phyloP scores from a whole-genome alignment of 2,797 vertebrate species.

The Sebastes nivosus region DNA sequence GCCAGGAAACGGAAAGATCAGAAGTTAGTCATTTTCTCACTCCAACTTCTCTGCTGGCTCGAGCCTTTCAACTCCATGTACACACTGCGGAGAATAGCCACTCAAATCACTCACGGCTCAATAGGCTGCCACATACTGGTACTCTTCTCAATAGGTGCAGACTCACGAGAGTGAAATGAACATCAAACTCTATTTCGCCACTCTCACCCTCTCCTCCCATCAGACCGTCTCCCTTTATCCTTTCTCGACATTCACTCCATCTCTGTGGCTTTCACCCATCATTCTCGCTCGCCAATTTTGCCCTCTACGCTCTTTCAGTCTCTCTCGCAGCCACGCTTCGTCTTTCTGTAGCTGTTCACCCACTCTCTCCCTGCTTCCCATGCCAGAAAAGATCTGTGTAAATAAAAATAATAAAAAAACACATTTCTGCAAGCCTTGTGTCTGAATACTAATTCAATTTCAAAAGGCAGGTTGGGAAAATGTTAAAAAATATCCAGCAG shows the following conservation, averaged over 20 bases:
- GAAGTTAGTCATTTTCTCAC: slow-evolving; percentile 62
- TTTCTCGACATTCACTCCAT: slow-evolving; percentile 58
- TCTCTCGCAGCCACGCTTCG: slow-evolving; percentile 30
- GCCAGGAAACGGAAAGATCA: slow-evolving; percentile 53
- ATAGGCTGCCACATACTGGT: slow-evolving; percentile 60
- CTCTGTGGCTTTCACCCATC: slow-evolving; percentile 61
- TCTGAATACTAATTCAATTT: slow-evolving; percentile 34
- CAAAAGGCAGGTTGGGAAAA: slow-evolving; percentile 6
- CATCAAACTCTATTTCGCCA: slow-evolving; percentile 68
- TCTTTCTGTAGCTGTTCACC: slow-evolving; percentile 35
- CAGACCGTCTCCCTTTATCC: slow-evolving; percentile 51
- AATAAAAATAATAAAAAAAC: slow-evolving; percentile 13
- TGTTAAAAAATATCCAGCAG: slow-evolving; percentile 9
- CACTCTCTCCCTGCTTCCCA: slow-evolving; percentile 24
- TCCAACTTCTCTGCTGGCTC: slow-evolving; percentile 48
- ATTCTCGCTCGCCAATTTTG: slow-evolving; percentile 69
- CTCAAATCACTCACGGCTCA: slow-evolving; percentile 76
- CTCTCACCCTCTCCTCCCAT: slow-evolving; percentile 63
- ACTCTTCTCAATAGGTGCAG: slow-evolving; percentile 64
- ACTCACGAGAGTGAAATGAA: slow-evolving; percentile 68
- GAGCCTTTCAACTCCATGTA: slow-evolving; percentile 60
- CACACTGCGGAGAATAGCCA: slow-evolving; percentile 58
- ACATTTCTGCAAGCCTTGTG: not conserved
- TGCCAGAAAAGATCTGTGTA: slow-evolving; percentile 38
- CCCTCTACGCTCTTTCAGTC: slow-evolving; percentile 40